Evolutionary conservation across 2,797 vertebrate genomes (phyloP).

Genomic region (Halcyon leucocephala): DNA sequence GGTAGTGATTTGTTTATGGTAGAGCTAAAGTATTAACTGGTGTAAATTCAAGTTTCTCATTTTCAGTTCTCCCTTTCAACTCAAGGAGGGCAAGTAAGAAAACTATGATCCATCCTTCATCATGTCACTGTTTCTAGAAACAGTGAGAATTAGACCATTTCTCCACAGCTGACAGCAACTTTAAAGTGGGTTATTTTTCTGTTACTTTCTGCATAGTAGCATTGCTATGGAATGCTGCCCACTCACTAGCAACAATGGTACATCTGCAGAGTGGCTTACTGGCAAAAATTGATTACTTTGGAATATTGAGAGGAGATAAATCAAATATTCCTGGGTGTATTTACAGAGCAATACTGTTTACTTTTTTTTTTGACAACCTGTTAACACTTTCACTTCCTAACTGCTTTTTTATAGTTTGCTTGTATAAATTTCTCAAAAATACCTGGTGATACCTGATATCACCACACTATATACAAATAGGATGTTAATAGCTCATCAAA

Average conservation of each 20-base stretch:
- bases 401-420: background rate
- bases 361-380: background rate
- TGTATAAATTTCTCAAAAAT: background rate
- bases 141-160: background rate
- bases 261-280: background rate
- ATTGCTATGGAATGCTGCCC: background rate
- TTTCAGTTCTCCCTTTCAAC: background rate
- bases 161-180: background rate
- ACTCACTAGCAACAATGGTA: background rate
- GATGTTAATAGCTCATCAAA: background rate
- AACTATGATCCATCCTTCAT: background rate
- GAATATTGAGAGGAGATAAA: background rate
- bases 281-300: background rate
- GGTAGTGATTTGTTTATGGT: background rate
- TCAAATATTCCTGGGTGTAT: background rate
- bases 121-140: background rate
- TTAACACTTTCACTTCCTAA: background rate
- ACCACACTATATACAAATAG: background rate
- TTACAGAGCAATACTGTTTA: background rate
- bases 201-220: background rate
- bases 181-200: background rate
- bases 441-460: background rate
- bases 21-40: background rate
- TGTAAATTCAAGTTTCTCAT: background rate
- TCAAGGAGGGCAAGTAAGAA: background rate